Evolutionary conservation across 2,113 vertebrate species (phyloP), one percentile per base, ranked within the genome.

Genomic region (Carettochelys insculpta): DNA sequence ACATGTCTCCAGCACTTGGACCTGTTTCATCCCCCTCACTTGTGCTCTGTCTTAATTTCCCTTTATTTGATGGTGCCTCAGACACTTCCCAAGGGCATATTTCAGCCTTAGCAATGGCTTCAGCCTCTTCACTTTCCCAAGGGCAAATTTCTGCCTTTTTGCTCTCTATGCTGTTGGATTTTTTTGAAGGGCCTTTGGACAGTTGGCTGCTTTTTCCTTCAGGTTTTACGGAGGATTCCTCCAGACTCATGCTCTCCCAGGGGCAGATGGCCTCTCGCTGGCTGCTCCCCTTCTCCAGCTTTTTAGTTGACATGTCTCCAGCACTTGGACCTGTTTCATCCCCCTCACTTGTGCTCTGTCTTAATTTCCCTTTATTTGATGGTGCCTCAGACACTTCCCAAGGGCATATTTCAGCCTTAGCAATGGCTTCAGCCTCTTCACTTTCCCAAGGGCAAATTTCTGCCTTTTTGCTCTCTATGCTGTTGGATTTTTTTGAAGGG

Each of bases 21-120:
- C 65, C 78, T 24, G 12, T 82, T 3, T 2, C 14, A n/a, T 22
- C 22, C 4, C 38, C 19, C 20, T 29, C 54, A 14, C 50, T 77
- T 50, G 38, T 52, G 16, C 82, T 77, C 22, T 58, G 58, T 43
- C n/a, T 92, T n/a, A 54, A 38, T 20, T 56, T 19, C 25, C n/a
- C 80, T 92, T 61, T n/a, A 4, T 65, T 17, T 8, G 51, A 27
- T 82, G 56, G 68, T 10, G 48, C 34, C n/a, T 3, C 89, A 22
- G 75, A 48, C 22, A 0, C 86, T 4, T 97, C 97, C 97, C 97
- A 97, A 3, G 97, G 97, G 53, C 97, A 98, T 47, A 98, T 78
- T 2, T 98, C 95, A 29, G 78, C 80, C 95, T 95, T 97, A 1
- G 84, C 80, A 38, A 76, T 95, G 47, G 94, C 41, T 38, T 94